These are phyloP conservation scores for Zoroaster sp. DNA, from an alignment of 53 echinoderm and acorn worm genomes.

Conservation along the genomic window DNA sequence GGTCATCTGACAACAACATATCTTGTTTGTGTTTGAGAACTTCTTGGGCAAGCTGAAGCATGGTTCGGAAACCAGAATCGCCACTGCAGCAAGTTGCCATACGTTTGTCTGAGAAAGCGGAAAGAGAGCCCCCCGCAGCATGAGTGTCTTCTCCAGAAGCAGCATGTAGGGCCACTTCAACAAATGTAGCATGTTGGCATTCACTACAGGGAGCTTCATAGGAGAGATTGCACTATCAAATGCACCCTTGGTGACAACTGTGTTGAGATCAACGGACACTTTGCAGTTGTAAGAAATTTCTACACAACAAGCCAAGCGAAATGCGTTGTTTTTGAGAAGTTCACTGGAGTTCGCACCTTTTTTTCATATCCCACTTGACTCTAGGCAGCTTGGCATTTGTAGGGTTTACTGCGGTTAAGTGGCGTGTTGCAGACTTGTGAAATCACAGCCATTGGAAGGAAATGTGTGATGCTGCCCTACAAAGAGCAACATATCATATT, in stretches of 20 bases:
- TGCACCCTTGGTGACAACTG: not conserved
- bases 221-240: not conserved
- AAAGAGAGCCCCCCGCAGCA: not conserved
- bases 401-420: not conserved
- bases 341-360: not conserved
- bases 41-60: not conserved
- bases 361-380: constrained; percentile 17
- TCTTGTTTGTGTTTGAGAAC: constrained; percentile 40
- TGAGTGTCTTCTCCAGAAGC: not conserved
- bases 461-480: not conserved
- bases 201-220: not conserved
- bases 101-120: not conserved
- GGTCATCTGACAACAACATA: constrained; percentile 18
- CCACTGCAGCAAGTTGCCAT: constrained; percentile 11
- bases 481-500: not conserved
- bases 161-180: not conserved
- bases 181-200: not conserved
- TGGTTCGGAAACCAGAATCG: not conserved
- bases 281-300: not conserved
- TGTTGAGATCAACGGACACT: constrained; percentile 5
- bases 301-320: not conserved
- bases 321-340: constrained; percentile 10
- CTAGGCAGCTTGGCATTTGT: not conserved
- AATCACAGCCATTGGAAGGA: not conserved
- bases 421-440: not conserved